A percentile compares a stretch with the other conserved stretches of the same genome.
These are phyloP conservation scores for Tadarida brasiliensis DNA, from an alignment of 2,797 vertebrate species.

Conservation along the genomic window DNA sequence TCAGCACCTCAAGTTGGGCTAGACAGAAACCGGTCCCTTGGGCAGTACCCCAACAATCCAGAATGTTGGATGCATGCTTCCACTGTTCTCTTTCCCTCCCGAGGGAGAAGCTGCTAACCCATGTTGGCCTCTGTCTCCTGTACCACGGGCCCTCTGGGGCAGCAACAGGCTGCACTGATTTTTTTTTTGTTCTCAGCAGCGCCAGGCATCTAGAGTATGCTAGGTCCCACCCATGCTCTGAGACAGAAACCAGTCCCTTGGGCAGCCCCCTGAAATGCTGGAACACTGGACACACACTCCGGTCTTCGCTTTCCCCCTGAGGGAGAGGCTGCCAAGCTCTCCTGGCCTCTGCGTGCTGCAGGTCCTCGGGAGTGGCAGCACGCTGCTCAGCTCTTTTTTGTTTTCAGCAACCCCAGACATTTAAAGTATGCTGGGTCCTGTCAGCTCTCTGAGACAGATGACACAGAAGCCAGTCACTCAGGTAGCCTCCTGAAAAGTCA, in stretches of 20 bases:
- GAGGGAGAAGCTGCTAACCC: not conserved
- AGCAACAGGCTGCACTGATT: not conserved
- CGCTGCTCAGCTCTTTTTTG: not conserved
- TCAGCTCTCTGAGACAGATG: slow-evolving; percentile 30
- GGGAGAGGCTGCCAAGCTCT: not conserved
- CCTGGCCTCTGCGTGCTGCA: not conserved
- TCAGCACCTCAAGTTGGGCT: not conserved
- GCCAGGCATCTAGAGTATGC: not conserved
- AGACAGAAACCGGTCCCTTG: slow-evolving; percentile 35
- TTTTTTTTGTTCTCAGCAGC: not conserved
- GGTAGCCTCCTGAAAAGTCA: slow-evolving; percentile 33
- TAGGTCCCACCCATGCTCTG: not conserved
- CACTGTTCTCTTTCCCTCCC: not conserved
- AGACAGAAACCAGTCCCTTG: not conserved
- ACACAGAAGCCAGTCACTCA: slow-evolving; percentile 51
- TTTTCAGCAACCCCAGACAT: not conserved
- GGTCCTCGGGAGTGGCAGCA: not conserved
- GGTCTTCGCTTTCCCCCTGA: not conserved
- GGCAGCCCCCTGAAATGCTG: not conserved
- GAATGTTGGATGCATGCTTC: not conserved
- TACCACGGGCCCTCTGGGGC: not conserved
- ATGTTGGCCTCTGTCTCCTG: not conserved
- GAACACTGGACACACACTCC: not conserved
- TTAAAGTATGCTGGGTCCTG: slow-evolving; percentile 22
- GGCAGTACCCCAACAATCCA: not conserved